These are phyloP conservation scores for Epirrhoe alternata DNA, from an alignment of 2,888 invertebrate genomes.

Conservation along the genomic window DNA sequence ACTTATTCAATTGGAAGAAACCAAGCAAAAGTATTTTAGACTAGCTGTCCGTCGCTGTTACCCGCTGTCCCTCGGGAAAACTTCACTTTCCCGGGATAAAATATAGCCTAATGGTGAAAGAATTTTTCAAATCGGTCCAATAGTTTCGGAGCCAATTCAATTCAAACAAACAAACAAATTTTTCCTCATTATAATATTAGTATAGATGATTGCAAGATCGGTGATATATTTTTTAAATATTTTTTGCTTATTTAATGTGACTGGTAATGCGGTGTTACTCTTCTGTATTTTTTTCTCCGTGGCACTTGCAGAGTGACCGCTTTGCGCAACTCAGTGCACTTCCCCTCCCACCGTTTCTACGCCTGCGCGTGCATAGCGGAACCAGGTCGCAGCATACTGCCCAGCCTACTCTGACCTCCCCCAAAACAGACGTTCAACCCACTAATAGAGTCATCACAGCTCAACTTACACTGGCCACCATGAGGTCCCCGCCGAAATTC, in stretches of 20 bases:
- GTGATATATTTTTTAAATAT: background rate
- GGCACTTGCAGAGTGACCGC: conserved; percentile 70
- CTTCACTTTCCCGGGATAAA: too few relatives aligned
- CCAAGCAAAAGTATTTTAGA: too few relatives aligned
- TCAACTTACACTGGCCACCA: conserved; percentile 23
- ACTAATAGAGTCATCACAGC: conserved; percentile 52
- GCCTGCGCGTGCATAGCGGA: conserved; percentile 84
- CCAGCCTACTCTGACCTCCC: conserved; percentile 65
- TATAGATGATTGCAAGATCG: too few relatives aligned
- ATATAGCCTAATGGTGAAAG: too few relatives aligned
- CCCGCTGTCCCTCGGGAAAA: too few relatives aligned
- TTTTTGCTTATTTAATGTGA: background rate
- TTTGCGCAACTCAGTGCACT: conserved; percentile 84
- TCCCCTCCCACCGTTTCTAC: conserved; percentile 62
- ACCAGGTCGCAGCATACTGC: conserved; percentile 77
- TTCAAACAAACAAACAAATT: too few relatives aligned
- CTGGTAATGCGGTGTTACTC: background rate
- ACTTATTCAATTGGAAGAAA: too few relatives aligned
- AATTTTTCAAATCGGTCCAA: too few relatives aligned
- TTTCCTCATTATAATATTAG: too few relatives aligned
- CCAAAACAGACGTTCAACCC: conserved; percentile 49
- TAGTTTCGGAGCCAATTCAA: too few relatives aligned
- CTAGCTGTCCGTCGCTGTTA: too few relatives aligned
- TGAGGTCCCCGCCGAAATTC: conserved; percentile 24
- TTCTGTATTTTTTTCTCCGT: conserved; percentile 34